Percentiles rank a stretch among this genome's conserved stretches.
Conservation (phyloP, 2,113 vertebrate genomes). For the Phylloscopus trochilus region DNA sequence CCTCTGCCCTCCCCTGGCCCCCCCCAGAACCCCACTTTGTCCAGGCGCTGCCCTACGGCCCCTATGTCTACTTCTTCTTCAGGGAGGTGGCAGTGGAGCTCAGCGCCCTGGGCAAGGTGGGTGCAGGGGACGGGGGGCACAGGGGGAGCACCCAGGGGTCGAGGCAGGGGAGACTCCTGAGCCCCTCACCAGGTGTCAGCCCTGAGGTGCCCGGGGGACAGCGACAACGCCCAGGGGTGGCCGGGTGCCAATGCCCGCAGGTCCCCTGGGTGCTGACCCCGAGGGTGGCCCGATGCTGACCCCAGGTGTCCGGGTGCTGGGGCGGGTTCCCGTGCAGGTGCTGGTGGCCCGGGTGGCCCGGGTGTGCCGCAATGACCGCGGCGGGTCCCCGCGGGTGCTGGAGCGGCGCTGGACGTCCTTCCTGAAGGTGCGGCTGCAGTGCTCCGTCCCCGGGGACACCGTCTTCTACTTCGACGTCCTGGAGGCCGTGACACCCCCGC, state of each 20-base stretch:
- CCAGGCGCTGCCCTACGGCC: slow-evolving; percentile 87
- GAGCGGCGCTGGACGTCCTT: slow-evolving; percentile 97
- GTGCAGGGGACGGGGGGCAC: neutral
- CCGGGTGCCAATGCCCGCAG: neutral
- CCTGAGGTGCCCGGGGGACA: neutral
- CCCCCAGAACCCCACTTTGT: slow-evolving; percentile 89
- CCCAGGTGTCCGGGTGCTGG: neutral
- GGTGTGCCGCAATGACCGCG: slow-evolving; percentile 94
- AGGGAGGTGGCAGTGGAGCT: slow-evolving; percentile 94
- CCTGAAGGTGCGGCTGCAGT: slow-evolving; percentile 92
- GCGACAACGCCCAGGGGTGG: fast-evolving
- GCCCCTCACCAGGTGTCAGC: neutral
- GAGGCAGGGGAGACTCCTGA: neutral
- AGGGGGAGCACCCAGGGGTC: neutral
- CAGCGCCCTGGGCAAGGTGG: slow-evolving; percentile 89
- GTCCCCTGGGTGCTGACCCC: neutral
- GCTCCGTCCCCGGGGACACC: slow-evolving; percentile 88
- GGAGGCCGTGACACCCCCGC: slow-evolving; percentile 83
- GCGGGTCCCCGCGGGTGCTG: slow-evolving; percentile 89
- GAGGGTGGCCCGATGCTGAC: neutral
- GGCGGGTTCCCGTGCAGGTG: slow-evolving; percentile 69
- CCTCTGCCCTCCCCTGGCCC: neutral
- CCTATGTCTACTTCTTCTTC: slow-evolving; percentile 95
- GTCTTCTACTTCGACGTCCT: slow-evolving; percentile 94
- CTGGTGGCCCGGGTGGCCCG: slow-evolving; percentile 91